Base-by-base conservation (phyloP, 2,797 vertebrate species). In the Taeniopygia guttata region DNA sequence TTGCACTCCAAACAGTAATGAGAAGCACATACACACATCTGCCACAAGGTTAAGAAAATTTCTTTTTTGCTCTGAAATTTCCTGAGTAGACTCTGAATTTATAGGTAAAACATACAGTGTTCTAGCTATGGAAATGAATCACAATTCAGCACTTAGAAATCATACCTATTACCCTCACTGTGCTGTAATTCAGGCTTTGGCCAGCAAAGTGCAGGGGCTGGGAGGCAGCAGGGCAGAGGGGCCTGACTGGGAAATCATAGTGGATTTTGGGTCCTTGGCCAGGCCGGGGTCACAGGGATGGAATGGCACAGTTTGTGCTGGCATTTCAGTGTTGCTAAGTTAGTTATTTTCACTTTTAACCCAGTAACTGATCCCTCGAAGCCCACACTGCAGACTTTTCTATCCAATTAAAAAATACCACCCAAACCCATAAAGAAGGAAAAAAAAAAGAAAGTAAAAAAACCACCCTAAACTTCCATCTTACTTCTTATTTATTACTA, bases 1-100 rank as follows among this genome's bases (percentile, higher is more conserved):
- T 27, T 23, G 22, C 40, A 14, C 22, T 29, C 11, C 22, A 55
- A 52, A 48, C 2, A 9, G 12, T 16, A 23, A 63, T 36, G 26
- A 32, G 25, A 48, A 43, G 8, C 36, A 46, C n/a, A 45, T 2
- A 55, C 5, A 45, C 9, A 19, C 1, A 0, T 32, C 51, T n/a
- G 48, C 19, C 74, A 56, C 16, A 30, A 60, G 30, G 74, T 40
- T 77, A 52, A 70, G 43, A 49, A 73, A 84, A 77, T 52, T 27
- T 16, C 6, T 54, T n/a, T 15, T 54, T 42, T 82, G 45, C 51
- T 67, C 51, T 82, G 63, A 82, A 72, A 45, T 34, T 43, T 34
- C 48, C 49, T 20, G 27, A 43, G 45, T 0, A 46, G 30, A 22
- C 30, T 55, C 34, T 51, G 66, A 36, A 36, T 51, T 21, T 54